phyloP scores from a whole-genome alignment of 1,140 invertebrate genomes.

The Chlorops oryzae region DNA sequence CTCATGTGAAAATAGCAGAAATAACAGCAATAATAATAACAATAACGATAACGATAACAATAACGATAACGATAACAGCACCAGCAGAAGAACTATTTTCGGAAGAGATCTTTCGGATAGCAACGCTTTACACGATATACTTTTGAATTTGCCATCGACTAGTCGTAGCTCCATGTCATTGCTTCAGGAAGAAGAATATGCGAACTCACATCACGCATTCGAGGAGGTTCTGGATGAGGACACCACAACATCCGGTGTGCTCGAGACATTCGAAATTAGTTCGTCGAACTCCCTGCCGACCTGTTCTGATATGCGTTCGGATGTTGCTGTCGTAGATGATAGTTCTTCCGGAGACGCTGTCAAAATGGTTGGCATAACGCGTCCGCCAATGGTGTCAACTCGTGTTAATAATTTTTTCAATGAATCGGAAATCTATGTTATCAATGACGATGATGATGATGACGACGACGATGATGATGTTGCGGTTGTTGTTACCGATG shows the following conservation, averaged over 20 bases:
- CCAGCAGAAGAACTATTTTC: neutral
- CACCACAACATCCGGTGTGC: constrained; percentile 31
- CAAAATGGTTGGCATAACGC: constrained; percentile 15
- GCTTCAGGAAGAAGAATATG: constrained; percentile 37
- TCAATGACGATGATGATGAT: constrained; percentile 35
- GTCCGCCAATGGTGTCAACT: constrained; percentile 12
- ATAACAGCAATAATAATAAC: neutral
- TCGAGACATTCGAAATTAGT: constrained; percentile 39
- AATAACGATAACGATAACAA: neutral
- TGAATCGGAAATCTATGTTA: constrained; percentile 34
- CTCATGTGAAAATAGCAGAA: neutral
- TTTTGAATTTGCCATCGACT: constrained; percentile 9
- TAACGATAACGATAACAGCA: neutral
- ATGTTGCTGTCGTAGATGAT: constrained; percentile 35
- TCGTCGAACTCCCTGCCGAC: constrained; percentile 41
- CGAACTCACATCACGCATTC: constrained; percentile 40
- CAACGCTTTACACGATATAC: neutral
- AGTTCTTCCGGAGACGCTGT: constrained; percentile 38
- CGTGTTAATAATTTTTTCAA: constrained; percentile 32
- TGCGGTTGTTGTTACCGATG: constrained; percentile 3
- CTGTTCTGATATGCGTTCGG: constrained; percentile 24
- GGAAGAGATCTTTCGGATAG: neutral
- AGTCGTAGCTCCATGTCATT: constrained; percentile 35
- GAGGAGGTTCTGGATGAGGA: constrained; percentile 42
- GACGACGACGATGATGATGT: constrained; percentile 26